Evolutionary conservation across 2,113 vertebrate genomes (phyloP).

Genomic region (Harpagus bidentatus): DNA sequence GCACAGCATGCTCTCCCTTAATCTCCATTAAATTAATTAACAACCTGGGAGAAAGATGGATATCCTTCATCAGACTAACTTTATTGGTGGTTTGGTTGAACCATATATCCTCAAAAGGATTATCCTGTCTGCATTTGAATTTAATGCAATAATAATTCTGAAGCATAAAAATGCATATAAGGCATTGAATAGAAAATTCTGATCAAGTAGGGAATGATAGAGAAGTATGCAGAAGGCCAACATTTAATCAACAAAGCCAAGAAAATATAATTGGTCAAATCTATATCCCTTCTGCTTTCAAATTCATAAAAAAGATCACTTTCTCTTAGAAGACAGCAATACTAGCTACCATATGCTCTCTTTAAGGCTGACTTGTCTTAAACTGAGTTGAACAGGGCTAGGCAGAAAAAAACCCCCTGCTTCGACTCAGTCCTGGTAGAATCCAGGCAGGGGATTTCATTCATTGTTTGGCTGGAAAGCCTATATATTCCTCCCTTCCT

Average conservation of each 20-base stretch:
- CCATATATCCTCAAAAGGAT: background rate
- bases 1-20: background rate
- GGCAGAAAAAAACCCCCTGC: background rate
- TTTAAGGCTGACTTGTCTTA: background rate
- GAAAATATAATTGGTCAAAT: background rate
- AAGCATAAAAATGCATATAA: background rate
- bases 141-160: slow-evolving; percentile 13
- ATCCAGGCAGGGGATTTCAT: background rate
- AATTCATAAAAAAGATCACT: background rate
- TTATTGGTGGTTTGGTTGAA: background rate
- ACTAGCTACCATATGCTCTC: background rate
- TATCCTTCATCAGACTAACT: background rate
- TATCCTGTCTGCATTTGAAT: background rate
- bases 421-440: background rate
- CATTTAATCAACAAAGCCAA: background rate
- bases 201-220: background rate
- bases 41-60: background rate
- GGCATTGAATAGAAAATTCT: background rate
- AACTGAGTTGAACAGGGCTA: background rate
- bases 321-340: background rate
- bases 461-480: background rate
- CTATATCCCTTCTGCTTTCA: background rate
- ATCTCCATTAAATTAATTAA: slow-evolving; percentile 15
- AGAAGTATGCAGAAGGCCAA: background rate
- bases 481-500: background rate